Percentiles rank a stretch among this genome's conserved stretches.
These are phyloP conservation scores for Clarias batrachus DNA, from an alignment of 2,113 vertebrate genomes.

Conservation along the genomic window DNA sequence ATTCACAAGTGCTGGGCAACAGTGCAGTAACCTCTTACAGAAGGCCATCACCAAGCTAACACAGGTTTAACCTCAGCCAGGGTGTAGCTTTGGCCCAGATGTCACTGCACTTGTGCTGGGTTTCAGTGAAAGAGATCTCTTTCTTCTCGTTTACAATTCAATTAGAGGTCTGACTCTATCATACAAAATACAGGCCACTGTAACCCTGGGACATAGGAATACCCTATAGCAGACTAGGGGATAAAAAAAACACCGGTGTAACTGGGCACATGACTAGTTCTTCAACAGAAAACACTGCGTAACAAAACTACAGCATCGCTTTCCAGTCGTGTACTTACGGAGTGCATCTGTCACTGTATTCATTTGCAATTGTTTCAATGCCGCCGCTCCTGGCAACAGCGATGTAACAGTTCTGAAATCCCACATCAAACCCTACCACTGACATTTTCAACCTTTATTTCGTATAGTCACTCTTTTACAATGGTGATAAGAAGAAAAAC, in stretches of 20 bases:
- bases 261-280: not conserved
- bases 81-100: not conserved
- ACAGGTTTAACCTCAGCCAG: constrained; percentile 8
- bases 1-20: not conserved
- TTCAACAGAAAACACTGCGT: constrained; percentile 60
- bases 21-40: not conserved
- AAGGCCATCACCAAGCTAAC: not conserved
- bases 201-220: not conserved
- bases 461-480: constrained; percentile 39
- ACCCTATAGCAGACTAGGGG: not conserved
- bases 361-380: constrained; percentile 93
- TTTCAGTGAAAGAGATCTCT: not conserved
- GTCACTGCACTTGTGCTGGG: not conserved
- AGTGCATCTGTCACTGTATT: constrained; percentile 96
- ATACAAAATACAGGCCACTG: not conserved
- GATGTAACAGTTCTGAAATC: constrained; percentile 92
- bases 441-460: constrained; percentile 76
- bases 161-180: not conserved
- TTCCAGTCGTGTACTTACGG: constrained; percentile 79
- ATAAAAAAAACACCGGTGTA: not conserved
- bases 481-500: constrained; percentile 31
- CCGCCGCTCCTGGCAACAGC: constrained; percentile 90
- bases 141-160: not conserved
- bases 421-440: constrained; percentile 92
- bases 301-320: constrained; percentile 55